A percentile compares a stretch with the other conserved stretches of the same genome.
phyloP scores from a whole-genome alignment of 2,888 invertebrate genomes.

The Patella depressa region DNA sequence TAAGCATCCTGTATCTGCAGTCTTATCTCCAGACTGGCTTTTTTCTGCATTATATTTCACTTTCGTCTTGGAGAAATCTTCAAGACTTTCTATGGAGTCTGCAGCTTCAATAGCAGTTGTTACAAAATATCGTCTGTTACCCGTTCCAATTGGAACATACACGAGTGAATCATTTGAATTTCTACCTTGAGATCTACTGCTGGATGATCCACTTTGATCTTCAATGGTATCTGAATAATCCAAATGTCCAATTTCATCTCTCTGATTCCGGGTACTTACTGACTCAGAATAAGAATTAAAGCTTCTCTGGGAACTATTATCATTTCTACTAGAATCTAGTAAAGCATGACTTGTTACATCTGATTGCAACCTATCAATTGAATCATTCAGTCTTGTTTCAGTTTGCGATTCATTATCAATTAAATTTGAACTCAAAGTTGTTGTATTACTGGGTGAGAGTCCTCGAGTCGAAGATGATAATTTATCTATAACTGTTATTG shows the following conservation, averaged over 20 bases:
- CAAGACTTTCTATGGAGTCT: constrained; percentile 26
- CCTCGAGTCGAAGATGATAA: neutral
- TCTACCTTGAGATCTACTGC: neutral
- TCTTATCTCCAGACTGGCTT: neutral
- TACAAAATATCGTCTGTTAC: neutral
- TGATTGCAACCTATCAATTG: neutral
- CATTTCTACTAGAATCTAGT: neutral
- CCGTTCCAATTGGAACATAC: neutral
- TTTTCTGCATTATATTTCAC: no score
- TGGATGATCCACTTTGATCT: neutral
- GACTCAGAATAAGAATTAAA: neutral
- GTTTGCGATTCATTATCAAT: constrained; percentile 7
- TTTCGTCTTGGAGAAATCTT: constrained; percentile 16
- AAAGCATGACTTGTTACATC: neutral
- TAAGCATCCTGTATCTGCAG: constrained; percentile 33
- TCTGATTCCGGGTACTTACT: neutral
- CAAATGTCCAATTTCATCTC: no score
- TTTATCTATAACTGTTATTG: constrained; percentile 13
- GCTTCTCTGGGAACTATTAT: neutral
- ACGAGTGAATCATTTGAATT: neutral
- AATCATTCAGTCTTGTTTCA: neutral
- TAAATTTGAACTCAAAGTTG: neutral
- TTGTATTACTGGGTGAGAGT: neutral
- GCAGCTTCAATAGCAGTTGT: constrained; percentile 41
- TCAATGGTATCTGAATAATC: no score